Conservation (phyloP, 1,140 invertebrate species). For the Musca vetustissima region DNA sequence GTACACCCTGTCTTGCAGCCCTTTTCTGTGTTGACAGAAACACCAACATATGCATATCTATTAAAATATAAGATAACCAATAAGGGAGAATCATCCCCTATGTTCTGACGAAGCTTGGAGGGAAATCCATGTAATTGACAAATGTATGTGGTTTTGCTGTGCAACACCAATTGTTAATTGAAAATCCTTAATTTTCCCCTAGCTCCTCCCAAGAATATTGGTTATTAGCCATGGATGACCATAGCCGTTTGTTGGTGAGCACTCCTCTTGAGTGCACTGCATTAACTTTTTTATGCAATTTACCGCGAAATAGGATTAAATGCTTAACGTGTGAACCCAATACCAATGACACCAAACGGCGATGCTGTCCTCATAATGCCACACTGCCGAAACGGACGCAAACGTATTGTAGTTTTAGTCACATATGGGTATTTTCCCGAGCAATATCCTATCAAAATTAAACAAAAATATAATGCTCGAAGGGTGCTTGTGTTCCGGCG, state of each 20-base stretch:
- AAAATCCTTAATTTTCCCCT: too few species aligned
- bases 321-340: slow-evolving; percentile 53
- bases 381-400: neutral
- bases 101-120: too few species aligned
- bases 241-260: too few species aligned
- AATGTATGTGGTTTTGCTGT: too few species aligned
- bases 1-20: neutral
- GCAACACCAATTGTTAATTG: too few species aligned
- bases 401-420: neutral
- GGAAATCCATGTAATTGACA: too few species aligned
- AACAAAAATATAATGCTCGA: too few species aligned
- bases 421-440: slow-evolving; percentile 17
- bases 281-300: slow-evolving; percentile 49
- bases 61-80: too few species aligned
- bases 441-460: neutral
- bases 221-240: too few species aligned
- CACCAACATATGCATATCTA: neutral
- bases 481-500: neutral
- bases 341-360: slow-evolving; percentile 41
- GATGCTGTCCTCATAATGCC: slow-evolving; percentile 24
- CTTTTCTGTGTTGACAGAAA: neutral
- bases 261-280: neutral
- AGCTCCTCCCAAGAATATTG: too few species aligned
- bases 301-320: slow-evolving; percentile 55
- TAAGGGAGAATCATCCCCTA: too few species aligned